Percentiles rank a stretch among this genome's conserved stretches.
These are phyloP conservation scores for Bombus vancouverensis DNA, from an alignment of 1,140 invertebrate genomes.

Conservation along the genomic window DNA sequence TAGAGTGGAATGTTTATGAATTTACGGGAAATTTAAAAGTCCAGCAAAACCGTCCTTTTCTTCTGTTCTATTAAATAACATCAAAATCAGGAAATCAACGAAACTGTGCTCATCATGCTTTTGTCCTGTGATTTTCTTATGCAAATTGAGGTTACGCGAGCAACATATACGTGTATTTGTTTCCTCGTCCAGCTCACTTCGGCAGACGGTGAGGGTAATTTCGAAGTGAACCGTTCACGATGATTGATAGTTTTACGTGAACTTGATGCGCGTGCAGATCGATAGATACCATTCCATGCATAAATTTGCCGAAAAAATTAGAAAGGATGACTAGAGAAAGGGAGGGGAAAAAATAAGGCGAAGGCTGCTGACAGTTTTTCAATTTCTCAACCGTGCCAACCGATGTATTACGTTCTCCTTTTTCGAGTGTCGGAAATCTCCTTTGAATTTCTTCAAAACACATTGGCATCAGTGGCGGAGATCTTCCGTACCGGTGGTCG, in stretches of 20 bases:
- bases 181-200: background rate
- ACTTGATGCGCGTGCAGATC: background rate
- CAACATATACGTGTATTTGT: too few species aligned
- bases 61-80: too few species aligned
- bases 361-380: constrained; percentile 56
- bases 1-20: too few species aligned
- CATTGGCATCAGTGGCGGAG: background rate
- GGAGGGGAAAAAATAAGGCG: background rate
- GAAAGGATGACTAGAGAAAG: background rate
- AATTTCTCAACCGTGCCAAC: constrained; percentile 48
- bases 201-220: background rate
- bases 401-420: constrained; percentile 1
- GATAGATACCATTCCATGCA: background rate
- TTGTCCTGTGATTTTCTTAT: background rate
- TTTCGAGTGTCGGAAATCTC: constrained; percentile 20
- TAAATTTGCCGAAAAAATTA: constrained; percentile 31
- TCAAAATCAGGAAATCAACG: too few species aligned
- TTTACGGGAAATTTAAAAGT: too few species aligned
- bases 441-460: constrained; percentile 60
- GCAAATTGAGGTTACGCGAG: too few species aligned
- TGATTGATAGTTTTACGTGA: background rate
- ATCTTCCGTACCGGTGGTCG: background rate
- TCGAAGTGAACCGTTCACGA: background rate
- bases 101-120: background rate
- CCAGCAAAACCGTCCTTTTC: too few species aligned